phyloP scores from a whole-genome alignment of 2,888 invertebrate species.

The Cerceris rybyensis region DNA sequence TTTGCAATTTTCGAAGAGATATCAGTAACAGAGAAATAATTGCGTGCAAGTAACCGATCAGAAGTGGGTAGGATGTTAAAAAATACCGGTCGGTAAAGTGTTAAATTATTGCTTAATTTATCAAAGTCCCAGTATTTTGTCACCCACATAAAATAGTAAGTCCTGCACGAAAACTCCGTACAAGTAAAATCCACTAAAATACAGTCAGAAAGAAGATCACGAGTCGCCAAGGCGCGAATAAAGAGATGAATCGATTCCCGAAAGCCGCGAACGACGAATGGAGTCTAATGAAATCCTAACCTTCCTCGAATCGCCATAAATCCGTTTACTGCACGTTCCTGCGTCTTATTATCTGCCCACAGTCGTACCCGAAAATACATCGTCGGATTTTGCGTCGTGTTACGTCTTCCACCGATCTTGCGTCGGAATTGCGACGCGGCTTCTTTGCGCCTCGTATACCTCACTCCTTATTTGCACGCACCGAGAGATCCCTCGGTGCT shows the following conservation, averaged over 20 bases:
- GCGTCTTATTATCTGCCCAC: constrained; percentile 62
- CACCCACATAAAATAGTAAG: no score
- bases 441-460: neutral
- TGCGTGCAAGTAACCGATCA: no score
- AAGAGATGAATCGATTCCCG: constrained; percentile 29
- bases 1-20: no score
- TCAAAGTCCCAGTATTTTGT: no score
- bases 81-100: no score
- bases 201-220: neutral
- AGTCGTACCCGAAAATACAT: constrained; percentile 59
- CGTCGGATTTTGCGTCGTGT: constrained; percentile 14
- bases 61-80: no score
- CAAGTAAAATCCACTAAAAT: no score
- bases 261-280: constrained; percentile 9
- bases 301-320: constrained; percentile 69
- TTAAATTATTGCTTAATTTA: no score
- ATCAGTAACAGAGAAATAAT: no score
- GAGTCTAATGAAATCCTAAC: constrained; percentile 60
- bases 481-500: neutral
- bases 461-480: constrained; percentile 23
- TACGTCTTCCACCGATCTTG: neutral
- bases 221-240: constrained; percentile 1
- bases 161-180: no score
- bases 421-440: constrained; percentile 14
- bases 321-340: constrained; percentile 62